These are phyloP conservation scores for Centruroides sculpturatus DNA, from an alignment of 1,140 invertebrate genomes.

Conservation along the genomic window DNA sequence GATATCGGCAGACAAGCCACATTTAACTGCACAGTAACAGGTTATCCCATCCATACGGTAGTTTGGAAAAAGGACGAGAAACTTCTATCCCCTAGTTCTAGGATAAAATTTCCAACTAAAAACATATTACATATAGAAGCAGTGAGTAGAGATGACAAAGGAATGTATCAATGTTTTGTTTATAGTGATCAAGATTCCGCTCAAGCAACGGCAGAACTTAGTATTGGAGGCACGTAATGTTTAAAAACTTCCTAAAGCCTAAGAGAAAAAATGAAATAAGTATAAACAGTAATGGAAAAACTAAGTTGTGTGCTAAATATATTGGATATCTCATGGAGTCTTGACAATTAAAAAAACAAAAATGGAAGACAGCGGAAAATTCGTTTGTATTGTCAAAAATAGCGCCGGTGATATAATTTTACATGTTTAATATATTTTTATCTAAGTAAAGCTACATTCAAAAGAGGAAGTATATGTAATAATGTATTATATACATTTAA, in stretches of 20 bases:
- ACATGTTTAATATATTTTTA: no score
- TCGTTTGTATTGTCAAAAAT: conserved; percentile 75
- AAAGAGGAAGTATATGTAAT: no score
- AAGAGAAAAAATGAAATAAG: no score
- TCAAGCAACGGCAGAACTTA: conserved; percentile 28
- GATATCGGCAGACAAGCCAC: conserved; percentile 31
- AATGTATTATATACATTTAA: no score
- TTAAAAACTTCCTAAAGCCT: no score
- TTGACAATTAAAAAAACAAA: conserved; percentile 13
- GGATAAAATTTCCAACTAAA: no score
- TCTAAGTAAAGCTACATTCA: no score
- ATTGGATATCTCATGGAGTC: conserved; percentile 11
- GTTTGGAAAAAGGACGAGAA: conserved; percentile 28
- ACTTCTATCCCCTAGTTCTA: neutral
- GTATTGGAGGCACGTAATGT: conserved; percentile 24
- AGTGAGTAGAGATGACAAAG: conserved; percentile 13
- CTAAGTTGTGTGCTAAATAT: no score
- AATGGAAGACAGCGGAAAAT: conserved; percentile 39
- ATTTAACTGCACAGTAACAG: conserved; percentile 30
- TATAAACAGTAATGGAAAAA: no score
- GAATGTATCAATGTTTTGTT: conserved; percentile 36
- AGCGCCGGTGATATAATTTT: conserved; percentile 44
- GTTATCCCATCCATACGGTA: conserved; percentile 26
- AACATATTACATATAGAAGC: conserved; percentile 3
- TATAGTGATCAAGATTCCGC: conserved; percentile 25